Base-by-base conservation (phyloP, 2,113 vertebrate genomes). In the Mugil cephalus region DNA sequence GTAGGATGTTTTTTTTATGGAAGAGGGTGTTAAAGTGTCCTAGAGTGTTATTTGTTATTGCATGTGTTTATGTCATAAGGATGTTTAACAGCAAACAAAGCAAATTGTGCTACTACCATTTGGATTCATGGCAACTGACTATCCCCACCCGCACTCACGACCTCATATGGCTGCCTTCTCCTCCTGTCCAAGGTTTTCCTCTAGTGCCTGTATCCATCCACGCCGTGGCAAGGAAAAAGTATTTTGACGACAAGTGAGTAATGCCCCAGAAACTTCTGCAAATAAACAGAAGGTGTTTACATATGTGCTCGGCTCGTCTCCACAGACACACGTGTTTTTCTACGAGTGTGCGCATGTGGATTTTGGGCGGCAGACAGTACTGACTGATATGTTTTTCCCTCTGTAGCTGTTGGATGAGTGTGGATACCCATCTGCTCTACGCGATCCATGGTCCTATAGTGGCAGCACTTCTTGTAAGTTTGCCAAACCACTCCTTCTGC, bases 231-330 rank as follows among this genome's bases (percentile, higher is more conserved):
- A 94, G 98, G 89, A 95, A 95, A 74, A 94, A 95, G 82, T 96
- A 97, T 89, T 98, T 96, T 87, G 96, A 99, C 46, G 98, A 99
- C 94, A 97, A 98, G 98, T 99, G 93, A 97, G 98, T 95, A 88
- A 73, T 62, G 74, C 45, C 8, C 69, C 88, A 45, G 39, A 80
- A 66, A 75, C 62, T 2, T 85, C 82, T 68, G 87, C 39, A 87
- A 84, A 45, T 84, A 91, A 90, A 63, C 62, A 81, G 53, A 65
- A 61, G 74, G 64, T 84, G 71, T 89, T 83, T 80, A 55, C 59
- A 60, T 69, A 74, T 59, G 81, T 61, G 80, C 78, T 73, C 40
- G 14, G 51, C 52, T 68, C 47, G 21, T 30, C 47, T n/a, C 18
- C 36, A 11, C 38, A 15, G 46, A 42, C 46, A 7, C 17, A 39